Evolutionary conservation across 2,888 invertebrate genomes (phyloP).

Genomic region (Drosophila sordidapex): DNA sequence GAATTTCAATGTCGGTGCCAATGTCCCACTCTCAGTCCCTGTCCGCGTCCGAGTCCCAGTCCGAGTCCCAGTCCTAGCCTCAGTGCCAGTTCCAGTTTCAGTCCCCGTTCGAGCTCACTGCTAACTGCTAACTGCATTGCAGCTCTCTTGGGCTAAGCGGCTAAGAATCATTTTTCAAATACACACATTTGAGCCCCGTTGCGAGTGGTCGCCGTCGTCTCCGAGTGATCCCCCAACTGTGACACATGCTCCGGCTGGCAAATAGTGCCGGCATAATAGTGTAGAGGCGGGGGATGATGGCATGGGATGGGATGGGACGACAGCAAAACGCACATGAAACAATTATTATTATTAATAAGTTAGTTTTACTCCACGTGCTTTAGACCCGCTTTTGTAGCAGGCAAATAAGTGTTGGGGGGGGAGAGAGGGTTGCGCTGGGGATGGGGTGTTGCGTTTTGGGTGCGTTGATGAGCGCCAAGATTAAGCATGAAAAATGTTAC

Average conservation of each 20-base stretch:
- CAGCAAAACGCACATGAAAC: constrained; percentile 61
- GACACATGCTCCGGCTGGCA: constrained; percentile 66
- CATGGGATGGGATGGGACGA: constrained; percentile 2
- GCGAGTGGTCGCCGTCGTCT: constrained; percentile 31
- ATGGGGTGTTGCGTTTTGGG: constrained; percentile 6
- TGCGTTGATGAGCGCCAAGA: constrained; percentile 67
- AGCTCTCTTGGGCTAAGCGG: constrained; percentile 57
- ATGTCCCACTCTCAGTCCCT: not conserved
- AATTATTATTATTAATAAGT: constrained; percentile 79
- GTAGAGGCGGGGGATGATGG: not conserved
- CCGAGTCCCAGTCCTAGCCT: not conserved
- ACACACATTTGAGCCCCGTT: constrained; percentile 55
- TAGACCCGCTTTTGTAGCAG: constrained; percentile 10
- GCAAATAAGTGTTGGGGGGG: not conserved
- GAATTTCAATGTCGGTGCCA: constrained; percentile 11
- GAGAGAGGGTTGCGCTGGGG: not conserved
- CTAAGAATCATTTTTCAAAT: constrained; percentile 73
- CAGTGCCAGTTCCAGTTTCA: not conserved
- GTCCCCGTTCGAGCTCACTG: not conserved
- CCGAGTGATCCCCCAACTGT: constrained; percentile 57
- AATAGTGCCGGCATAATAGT: constrained; percentile 25
- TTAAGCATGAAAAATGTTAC: constrained; percentile 79
- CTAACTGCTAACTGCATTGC: constrained; percentile 22
- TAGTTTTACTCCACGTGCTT: constrained; percentile 68
- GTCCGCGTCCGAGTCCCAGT: not conserved